Evolutionary conservation across 2,113 vertebrate genomes (phyloP), one percentile per base, ranked within the genome.

Genomic region (Corydoras maculifer): DNA sequence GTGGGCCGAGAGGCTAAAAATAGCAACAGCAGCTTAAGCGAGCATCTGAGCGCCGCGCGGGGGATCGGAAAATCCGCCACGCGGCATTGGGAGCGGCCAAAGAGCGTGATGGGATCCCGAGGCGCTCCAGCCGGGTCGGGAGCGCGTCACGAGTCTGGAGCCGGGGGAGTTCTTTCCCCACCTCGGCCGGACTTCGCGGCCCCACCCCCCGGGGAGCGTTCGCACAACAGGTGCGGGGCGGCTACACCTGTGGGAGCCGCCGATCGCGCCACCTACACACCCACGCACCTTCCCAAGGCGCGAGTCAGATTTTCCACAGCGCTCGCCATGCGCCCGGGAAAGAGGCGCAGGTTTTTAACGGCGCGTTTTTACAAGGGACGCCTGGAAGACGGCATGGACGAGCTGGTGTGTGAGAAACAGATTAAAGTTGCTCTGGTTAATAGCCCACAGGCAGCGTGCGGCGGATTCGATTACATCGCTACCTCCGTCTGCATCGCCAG

Each of bases 141-240:
- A 62, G 64, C 58, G 59, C 67, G 67, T 73, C 70, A 77, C 53
- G 14, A 65, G 58, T 15, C 29, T 54, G 54, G 68, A 43, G 58
- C 7, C 35, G 35, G 35, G 55, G 71, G 66, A 68, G 58, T 62
- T 31, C 58, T 68, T 74, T 73, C 68, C 72, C 59, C 60, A 67
- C 59, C 14, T 32, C 54, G 64, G 64, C 65, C 65, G 67, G 72
- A 64, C 72, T 67, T 64, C 43, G 54, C 58, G 14, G 58, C 3
- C 50, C 75, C 73, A 71, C 57, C 63, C 84, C 85, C 85, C 80
- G 81, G 82, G 55, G 84, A 81, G 85, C 76, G 83, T 87, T 87
- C 87, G 88, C 88, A 88, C 86, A 88, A 89, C 88, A 89, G 88
- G 88, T 89, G 88, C 86, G 83, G 79, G 82, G 83, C 84, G 79